Percentiles rank a stretch among this genome's conserved stretches.
These are phyloP conservation scores for Camponotus pennsylvanicus DNA, from an alignment of 1,140 invertebrate genomes.

Conservation along the genomic window DNA sequence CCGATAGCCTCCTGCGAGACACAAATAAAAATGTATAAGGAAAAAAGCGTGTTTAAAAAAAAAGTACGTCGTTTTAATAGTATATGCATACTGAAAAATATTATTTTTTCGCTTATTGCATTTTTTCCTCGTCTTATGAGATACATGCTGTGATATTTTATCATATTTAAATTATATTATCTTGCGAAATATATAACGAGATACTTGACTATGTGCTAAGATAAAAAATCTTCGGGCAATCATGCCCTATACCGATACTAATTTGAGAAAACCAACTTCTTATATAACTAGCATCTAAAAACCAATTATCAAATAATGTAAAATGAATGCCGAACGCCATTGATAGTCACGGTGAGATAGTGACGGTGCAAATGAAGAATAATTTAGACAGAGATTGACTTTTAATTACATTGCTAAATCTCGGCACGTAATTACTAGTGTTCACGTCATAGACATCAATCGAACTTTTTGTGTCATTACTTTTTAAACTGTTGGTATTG, in stretches of 20 bases:
- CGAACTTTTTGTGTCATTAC: constrained; percentile 48
- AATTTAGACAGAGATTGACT: constrained; percentile 64
- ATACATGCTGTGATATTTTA: background rate
- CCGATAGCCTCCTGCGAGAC: background rate
- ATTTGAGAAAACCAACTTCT: background rate
- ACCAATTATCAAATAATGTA: constrained; percentile 16
- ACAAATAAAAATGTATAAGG: background rate
- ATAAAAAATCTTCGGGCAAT: background rate
- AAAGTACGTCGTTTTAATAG: background rate
- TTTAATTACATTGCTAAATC: constrained; percentile 70
- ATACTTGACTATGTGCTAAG: background rate
- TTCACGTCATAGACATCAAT: constrained; percentile 49
- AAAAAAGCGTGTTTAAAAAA: background rate
- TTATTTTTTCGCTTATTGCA: background rate
- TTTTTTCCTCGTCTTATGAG: background rate
- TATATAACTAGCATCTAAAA: background rate
- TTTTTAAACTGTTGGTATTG: constrained; percentile 52
- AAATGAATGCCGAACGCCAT: background rate
- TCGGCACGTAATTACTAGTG: constrained; percentile 63
- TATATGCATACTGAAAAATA: background rate
- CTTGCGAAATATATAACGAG: background rate
- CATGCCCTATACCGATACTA: constrained; percentile 19
- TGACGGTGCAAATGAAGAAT: constrained; percentile 66
- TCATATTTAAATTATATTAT: constrained; percentile 4
- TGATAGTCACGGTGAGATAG: background rate